Evolutionary conservation across 2,888 invertebrate species (phyloP), one percentile per base, ranked within the genome.

Genomic region (Aromia moschata): DNA sequence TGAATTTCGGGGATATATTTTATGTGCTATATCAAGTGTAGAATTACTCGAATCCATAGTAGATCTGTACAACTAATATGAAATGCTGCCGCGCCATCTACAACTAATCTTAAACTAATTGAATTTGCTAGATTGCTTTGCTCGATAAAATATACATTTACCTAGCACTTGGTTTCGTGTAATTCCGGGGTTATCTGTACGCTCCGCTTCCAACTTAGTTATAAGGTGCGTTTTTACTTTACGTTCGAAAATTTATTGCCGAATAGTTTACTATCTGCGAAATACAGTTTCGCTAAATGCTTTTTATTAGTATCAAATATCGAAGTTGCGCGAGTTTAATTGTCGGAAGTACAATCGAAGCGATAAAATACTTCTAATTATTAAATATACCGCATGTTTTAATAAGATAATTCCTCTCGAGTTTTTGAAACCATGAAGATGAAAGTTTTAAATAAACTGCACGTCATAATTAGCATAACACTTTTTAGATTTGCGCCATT

Each of bases 71-170:
- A 70, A 69, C 67, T 73, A 72, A 71, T 70, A 70, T 69, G 70
- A 68, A 71, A 70, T 67, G 70, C 65, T 67, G 64, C 64, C 51
- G 65, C 66, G 70, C 70, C 72, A 72, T 73, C 74, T 72, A 70
- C 77, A 76, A 79, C 79, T 79, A 79, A 79, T 79, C 79, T 79
- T 79, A 75, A 73, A 75, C 79, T 79, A 79, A 79, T 79, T 79
- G 79, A 79, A 79, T 79, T 79, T 78, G 77, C 78, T 79, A 79
- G 79, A 79, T 79, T 79, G 79, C 79, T 78, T 77, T 78, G 74
- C 78, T 74, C 78, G 79, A 79, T 79, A 79, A 79, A 79, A 78
- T 79, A 78, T 79, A 79, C 79, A 79, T 79, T 79, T 78, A 76
- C 78, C 76, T 77, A 74, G 76, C 76, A 76, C 77, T 77, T 76